Conservation (phyloP, 2,888 invertebrate species). For the Archips crataeganus region DNA sequence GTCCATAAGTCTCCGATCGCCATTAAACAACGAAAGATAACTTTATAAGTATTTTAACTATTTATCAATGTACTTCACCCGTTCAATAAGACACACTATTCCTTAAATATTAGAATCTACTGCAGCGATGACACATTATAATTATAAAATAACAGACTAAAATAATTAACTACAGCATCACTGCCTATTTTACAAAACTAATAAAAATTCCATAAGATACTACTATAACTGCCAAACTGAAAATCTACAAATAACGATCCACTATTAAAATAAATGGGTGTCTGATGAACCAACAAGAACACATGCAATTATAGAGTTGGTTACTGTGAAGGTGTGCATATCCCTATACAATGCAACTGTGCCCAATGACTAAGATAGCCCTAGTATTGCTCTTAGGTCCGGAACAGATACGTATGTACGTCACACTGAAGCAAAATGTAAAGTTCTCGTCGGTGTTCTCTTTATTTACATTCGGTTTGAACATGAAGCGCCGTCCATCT, state of each 20-base stretch:
- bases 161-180: constrained; percentile 5
- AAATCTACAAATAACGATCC: constrained; percentile 29
- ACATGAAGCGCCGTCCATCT: constrained; percentile 75
- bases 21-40: background rate
- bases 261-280: constrained; percentile 29
- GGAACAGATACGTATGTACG: constrained; percentile 68
- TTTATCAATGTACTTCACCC: constrained; percentile 30
- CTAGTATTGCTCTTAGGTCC: constrained; percentile 65
- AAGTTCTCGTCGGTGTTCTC: constrained; percentile 61
- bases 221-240: constrained; percentile 33
- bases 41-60: background rate
- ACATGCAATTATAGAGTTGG: constrained; percentile 64
- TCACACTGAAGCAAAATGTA: constrained; percentile 85
- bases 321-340: constrained; percentile 74
- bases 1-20: background rate
- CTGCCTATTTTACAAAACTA: background rate
- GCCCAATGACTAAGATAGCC: constrained; percentile 79
- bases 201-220: constrained; percentile 6
- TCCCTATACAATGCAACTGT: constrained; percentile 85
- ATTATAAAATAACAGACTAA: background rate
- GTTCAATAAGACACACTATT: constrained; percentile 12
- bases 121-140: constrained; percentile 9
- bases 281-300: constrained; percentile 44
- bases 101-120: constrained; percentile 20
- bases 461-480: constrained; percentile 75